Evolutionary conservation across 23 tunicate genomes (phyloP).

Genomic region (Oikopleura dioica): DNA sequence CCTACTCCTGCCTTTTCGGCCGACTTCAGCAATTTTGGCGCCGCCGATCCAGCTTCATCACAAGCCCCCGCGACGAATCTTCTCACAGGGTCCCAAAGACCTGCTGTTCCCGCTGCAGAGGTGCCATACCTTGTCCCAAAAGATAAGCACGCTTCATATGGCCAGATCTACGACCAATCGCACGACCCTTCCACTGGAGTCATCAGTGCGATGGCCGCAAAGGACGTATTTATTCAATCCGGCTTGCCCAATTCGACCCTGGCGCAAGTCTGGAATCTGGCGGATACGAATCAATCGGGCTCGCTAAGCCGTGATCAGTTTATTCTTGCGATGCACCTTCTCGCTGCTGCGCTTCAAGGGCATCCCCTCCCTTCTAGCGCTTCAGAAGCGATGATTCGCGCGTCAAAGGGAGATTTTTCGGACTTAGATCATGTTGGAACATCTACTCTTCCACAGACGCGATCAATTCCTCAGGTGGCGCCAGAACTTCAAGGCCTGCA

Average conservation of each 20-base stretch:
- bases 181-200: conserved; percentile 26
- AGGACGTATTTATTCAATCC: conserved; percentile 68
- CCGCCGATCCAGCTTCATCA: neutral
- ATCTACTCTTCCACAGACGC: neutral
- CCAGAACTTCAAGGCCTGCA: neutral
- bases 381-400: neutral
- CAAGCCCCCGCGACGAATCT: neutral
- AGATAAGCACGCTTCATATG: neutral
- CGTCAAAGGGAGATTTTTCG: neutral
- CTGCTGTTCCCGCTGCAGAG: neutral
- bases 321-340: conserved; percentile 82
- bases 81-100: neutral
- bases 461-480: neutral
- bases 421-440: neutral
- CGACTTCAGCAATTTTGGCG: neutral
- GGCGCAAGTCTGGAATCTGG: conserved; percentile 82
- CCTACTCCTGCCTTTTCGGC: too few relatives aligned
- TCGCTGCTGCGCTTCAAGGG: conserved; percentile 2
- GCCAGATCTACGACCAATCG: conserved; percentile 29
- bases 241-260: conserved; percentile 39
- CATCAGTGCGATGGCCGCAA: conserved; percentile 48
- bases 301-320: conserved; percentile 52
- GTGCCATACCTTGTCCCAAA: neutral
- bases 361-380: neutral
- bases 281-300: conserved; percentile 53